Percentiles rank a stretch among this genome's conserved stretches.
Conservation (phyloP, 2,888 invertebrate species). For the Netelia inedita region DNA sequence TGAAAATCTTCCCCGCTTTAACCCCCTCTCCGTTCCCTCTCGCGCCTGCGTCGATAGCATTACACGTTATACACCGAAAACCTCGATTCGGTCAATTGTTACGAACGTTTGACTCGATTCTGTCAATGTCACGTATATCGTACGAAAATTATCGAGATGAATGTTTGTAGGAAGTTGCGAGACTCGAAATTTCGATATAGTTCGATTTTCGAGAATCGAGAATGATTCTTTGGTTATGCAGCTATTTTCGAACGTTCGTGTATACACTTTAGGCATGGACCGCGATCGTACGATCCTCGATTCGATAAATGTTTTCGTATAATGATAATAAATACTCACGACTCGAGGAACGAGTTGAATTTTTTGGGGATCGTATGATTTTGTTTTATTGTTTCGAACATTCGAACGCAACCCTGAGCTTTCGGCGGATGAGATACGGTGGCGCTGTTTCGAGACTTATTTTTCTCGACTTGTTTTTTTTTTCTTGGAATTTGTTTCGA, state of each 20-base stretch:
- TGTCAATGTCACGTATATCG: not conserved
- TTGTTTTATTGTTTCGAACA: slow-evolving; percentile 2
- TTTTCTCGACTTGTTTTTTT: slow-evolving; percentile 19
- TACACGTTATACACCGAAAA: slow-evolving; percentile 32
- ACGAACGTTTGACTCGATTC: not conserved
- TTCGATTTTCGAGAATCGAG: not conserved
- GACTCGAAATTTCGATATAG: not conserved
- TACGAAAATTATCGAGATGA: not conserved
- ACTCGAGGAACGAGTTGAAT: not conserved
- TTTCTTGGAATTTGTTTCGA: not conserved
- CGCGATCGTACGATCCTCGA: too few relatives aligned
- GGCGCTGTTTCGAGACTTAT: slow-evolving; percentile 21
- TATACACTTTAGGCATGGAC: too few relatives aligned
- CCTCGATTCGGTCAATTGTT: slow-evolving; percentile 11
- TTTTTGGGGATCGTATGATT: not conserved
- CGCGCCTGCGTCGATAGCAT: slow-evolving; percentile 26
- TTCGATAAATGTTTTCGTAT: too few relatives aligned
- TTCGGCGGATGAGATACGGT: not conserved
- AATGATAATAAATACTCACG: not conserved
- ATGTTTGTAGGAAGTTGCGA: not conserved
- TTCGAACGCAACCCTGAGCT: slow-evolving; percentile 20
- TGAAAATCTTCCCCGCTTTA: not conserved
- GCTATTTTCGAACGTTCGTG: not conserved
- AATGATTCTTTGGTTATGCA: not conserved
- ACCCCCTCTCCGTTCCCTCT: not conserved